Evolutionary conservation across 2,888 invertebrate genomes (phyloP), one percentile per base, ranked within the genome.

Genomic region (Pasiphila rectangulata): DNA sequence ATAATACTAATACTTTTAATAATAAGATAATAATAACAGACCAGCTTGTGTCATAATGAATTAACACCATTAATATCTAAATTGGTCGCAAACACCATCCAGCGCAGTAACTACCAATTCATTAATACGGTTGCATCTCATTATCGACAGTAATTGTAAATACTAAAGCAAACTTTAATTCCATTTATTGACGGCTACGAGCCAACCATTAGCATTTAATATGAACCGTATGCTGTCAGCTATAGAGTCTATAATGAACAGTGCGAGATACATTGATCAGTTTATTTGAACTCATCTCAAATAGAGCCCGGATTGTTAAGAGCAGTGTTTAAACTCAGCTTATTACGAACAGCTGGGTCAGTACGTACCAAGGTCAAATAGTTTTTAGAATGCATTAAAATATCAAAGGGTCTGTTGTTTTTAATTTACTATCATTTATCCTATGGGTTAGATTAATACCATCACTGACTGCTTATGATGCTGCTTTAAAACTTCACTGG

Each of bases 161-260:
- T 72, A 75, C 74, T 67, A 68, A 68, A 70, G 61, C 65, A 63
- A 59, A 67, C 70, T 69, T 72, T 73, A 72, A 75, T 76, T 75
- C 68, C 69, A 64, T 66, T 77, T 50, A 56, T 59, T 56, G 47
- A 56, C 51, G 30, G 40, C 27, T 15, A 35, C 9, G 17, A 36
- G 36, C 10, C 35, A 36, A 21, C 12, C 7, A 41, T 37, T 15
- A 1, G 27, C 40, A 35, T n/a, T 20, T 10, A 19, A 19, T 3
- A 6, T 15, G 9, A 24, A n/a, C 45, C 5, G 15, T 41, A 45
- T 45, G 12, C 0, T 9, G 6, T 27, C 17, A 2, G 12, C 4
- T 1, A 34, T 50, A 45, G 19, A 27, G 41, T 41, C 9, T 6
- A 30, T 36, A 41, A 36, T 46, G 1, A 27, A 15, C 4, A 5